Percentiles rank a stretch among this genome's conserved stretches.
Conservation (phyloP, 2,888 invertebrate genomes). For the Tholera decimalis region DNA sequence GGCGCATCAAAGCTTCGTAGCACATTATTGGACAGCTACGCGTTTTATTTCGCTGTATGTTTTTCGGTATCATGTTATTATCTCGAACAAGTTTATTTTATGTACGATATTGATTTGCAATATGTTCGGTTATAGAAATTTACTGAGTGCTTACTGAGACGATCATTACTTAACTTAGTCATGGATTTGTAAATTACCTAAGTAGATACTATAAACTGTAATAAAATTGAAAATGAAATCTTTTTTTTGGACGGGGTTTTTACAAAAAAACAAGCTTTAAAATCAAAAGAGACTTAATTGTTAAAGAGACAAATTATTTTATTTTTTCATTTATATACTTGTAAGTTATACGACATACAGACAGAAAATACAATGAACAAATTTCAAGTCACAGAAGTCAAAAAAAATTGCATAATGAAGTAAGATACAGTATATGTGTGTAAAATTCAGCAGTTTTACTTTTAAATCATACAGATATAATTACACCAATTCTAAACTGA, state of each 20-base stretch:
- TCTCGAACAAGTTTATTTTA: slow-evolving; percentile 43
- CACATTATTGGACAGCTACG: slow-evolving; percentile 68
- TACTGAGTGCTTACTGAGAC: neutral
- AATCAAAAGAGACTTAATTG: too few species aligned
- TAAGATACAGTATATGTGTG: neutral
- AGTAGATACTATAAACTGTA: too few species aligned
- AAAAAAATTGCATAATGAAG: neutral
- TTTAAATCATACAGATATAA: neutral
- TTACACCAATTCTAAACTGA: neutral
- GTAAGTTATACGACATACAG: too few species aligned
- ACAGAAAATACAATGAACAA: too few species aligned
- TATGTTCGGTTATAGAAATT: slow-evolving; percentile 28
- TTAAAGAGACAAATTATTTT: too few species aligned
- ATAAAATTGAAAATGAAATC: too few species aligned
- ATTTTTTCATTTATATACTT: too few species aligned
- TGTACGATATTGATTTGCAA: slow-evolving; percentile 40
- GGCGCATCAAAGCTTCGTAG: slow-evolving; percentile 70
- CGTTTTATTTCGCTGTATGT: slow-evolving; percentile 47
- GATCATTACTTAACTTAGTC: neutral
- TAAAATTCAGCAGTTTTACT: neutral
- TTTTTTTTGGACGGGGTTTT: too few species aligned
- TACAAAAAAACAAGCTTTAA: too few species aligned
- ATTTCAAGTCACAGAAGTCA: too few species aligned
- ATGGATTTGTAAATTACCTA: neutral
- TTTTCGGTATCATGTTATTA: slow-evolving; percentile 46